A percentile compares a stretch with the other conserved stretches of the same genome.
Conservation (phyloP, 2,888 invertebrate genomes). For the Octodonta nipae region DNA sequence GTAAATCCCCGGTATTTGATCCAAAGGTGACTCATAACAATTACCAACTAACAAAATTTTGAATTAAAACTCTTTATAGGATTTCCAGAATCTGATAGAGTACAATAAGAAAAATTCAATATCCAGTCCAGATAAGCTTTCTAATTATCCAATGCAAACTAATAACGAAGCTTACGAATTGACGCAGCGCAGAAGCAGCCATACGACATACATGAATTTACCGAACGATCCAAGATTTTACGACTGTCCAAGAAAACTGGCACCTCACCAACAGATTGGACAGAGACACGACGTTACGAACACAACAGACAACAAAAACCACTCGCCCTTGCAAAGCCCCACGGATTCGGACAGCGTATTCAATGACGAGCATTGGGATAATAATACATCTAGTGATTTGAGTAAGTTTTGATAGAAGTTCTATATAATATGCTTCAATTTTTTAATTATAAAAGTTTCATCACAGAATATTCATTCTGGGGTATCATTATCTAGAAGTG, state of each 20-base stretch:
- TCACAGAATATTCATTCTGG: no score
- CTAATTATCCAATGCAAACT: slow-evolving; percentile 9
- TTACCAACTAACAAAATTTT: not conserved
- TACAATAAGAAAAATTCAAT: slow-evolving; percentile 25
- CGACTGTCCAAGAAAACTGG: slow-evolving; percentile 34
- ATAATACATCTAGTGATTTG: slow-evolving; percentile 36
- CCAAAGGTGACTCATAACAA: slow-evolving; percentile 25
- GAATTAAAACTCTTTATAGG: slow-evolving; percentile 16
- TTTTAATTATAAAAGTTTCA: no score
- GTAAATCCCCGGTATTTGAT: slow-evolving; percentile 37
- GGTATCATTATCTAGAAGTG: no score
- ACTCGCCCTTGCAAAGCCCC: slow-evolving; percentile 46
- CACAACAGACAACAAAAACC: slow-evolving; percentile 23
- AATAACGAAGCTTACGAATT: slow-evolving; percentile 16
- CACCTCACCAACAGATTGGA: slow-evolving; percentile 15
- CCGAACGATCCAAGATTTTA: slow-evolving; percentile 43
- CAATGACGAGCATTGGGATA: slow-evolving; percentile 54
- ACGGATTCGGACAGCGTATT: slow-evolving; percentile 53
- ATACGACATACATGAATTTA: slow-evolving; percentile 29
- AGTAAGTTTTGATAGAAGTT: no score
- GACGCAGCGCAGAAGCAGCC: no score
- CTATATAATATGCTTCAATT: no score
- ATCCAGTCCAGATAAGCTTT: slow-evolving; percentile 14
- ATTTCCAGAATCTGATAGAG: slow-evolving; percentile 25
- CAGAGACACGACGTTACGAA: slow-evolving; percentile 6